These are phyloP conservation scores for Araneus ventricosus DNA, from an alignment of 1,140 invertebrate species.

Conservation along the genomic window DNA sequence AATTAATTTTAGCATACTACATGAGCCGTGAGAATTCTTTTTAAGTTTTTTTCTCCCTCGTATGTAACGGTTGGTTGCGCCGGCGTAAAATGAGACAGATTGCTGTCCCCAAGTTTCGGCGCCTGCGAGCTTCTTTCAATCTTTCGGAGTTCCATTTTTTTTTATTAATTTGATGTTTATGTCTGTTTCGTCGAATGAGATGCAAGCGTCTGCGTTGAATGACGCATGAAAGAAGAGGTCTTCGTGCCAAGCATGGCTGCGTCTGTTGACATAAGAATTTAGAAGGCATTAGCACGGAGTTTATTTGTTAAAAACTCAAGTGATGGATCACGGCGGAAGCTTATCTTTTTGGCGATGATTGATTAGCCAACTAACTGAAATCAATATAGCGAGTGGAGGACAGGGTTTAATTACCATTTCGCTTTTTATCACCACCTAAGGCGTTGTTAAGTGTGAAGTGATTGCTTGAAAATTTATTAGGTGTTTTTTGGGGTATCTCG, in stretches of 20 bases:
- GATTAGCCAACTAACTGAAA: conserved; percentile 35
- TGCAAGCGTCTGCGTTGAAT: conserved; percentile 14
- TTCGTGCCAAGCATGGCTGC: background rate
- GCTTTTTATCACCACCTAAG: background rate
- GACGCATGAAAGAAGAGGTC: conserved; percentile 54
- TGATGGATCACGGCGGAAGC: conserved; percentile 55
- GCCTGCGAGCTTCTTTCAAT: background rate
- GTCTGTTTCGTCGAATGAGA: conserved; percentile 9
- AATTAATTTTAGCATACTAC: conserved; percentile 71
- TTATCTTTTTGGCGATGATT: conserved; percentile 58
- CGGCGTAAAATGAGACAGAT: conserved; percentile 63
- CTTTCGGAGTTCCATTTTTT: background rate
- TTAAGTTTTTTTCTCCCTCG: background rate
- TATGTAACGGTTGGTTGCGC: conserved; percentile 25
- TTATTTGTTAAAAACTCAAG: conserved; percentile 29
- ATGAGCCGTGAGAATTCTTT: conserved; percentile 68
- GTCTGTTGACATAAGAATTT: conserved; percentile 51
- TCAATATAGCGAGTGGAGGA: background rate
- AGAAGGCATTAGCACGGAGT: background rate
- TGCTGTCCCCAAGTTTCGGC: conserved; percentile 23
- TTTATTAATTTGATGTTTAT: background rate
- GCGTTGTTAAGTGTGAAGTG: background rate
- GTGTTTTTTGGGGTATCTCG: no score
- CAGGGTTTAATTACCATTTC: conserved; percentile 1
- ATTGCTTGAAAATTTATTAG: background rate